Conservation (phyloP, 2,113 vertebrate species). For the Sigmodon hispidus region DNA sequence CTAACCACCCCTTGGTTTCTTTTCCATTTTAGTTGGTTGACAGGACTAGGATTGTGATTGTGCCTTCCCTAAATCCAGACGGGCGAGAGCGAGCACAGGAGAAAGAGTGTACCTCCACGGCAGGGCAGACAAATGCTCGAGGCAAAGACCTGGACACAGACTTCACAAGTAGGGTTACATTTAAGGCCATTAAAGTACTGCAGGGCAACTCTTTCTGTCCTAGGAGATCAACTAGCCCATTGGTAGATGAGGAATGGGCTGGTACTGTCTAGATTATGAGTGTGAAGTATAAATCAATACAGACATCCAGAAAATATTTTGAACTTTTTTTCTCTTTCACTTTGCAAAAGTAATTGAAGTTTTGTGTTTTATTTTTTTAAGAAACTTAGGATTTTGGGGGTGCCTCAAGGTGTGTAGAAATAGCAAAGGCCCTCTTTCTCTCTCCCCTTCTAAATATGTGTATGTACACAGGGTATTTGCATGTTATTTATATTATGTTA, state of each 20-base stretch:
- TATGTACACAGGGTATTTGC: not conserved
- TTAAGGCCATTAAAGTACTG: not conserved
- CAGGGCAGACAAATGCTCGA: constrained; percentile 88
- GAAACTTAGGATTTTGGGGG: not conserved
- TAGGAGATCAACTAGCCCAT: constrained; percentile 25
- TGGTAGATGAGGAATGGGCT: not conserved
- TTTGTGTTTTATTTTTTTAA: not conserved
- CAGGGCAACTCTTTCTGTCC: constrained; percentile 36
- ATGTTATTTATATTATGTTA: not conserved
- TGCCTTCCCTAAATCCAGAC: constrained; percentile 97
- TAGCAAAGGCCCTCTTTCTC: not conserved
- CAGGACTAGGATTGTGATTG: constrained; percentile 94
- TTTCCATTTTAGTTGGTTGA: constrained; percentile 91
- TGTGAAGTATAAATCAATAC: constrained; percentile 17
- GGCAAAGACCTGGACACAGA: constrained; percentile 95
- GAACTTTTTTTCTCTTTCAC: constrained; percentile 36
- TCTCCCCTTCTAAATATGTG: not conserved
- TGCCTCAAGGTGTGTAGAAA: not conserved
- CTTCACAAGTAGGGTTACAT: constrained; percentile 91
- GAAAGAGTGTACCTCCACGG: constrained; percentile 90
- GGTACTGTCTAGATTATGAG: constrained; percentile 19
- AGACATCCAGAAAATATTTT: constrained; percentile 37
- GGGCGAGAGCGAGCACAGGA: constrained; percentile 93
- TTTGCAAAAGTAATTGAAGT: constrained; percentile 47
- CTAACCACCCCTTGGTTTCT: constrained; percentile 56